Evolutionary conservation across 1,140 invertebrate species (phyloP).

Genomic region (Papilio dardanus): DNA sequence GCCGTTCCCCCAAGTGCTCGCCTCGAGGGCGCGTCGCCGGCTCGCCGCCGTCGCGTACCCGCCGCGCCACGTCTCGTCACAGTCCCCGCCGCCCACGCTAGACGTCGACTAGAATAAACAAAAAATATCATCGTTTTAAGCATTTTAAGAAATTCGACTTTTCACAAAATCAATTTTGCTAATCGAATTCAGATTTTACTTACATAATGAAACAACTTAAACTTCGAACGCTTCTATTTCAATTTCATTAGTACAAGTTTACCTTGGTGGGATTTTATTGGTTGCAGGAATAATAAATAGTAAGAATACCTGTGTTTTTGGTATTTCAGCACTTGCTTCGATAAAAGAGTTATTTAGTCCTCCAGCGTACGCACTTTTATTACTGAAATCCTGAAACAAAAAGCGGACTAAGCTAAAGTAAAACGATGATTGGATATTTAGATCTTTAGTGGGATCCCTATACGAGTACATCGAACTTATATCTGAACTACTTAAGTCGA

Average conservation of each 20-base stretch:
- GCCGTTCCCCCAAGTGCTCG: slow-evolving; percentile 73
- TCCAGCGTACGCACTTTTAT: slow-evolving; percentile 51
- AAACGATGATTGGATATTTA: no score
- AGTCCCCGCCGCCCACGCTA: slow-evolving; percentile 45
- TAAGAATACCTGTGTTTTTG: slow-evolving; percentile 52
- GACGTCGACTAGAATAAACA: slow-evolving; percentile 49
- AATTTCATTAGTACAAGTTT: no score
- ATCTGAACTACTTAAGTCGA: no score
- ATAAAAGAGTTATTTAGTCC: slow-evolving; percentile 49
- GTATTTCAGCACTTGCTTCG: slow-evolving; percentile 48
- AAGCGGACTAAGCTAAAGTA: not conserved
- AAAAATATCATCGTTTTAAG: no score
- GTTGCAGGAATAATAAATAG: no score
- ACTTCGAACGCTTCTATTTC: not conserved
- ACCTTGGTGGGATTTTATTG: no score
- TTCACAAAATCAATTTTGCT: no score
- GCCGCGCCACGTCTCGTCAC: slow-evolving; percentile 66
- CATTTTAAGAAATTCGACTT: no score
- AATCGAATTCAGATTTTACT: no score
- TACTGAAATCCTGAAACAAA: slow-evolving; percentile 53
- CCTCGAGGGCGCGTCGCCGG: slow-evolving; percentile 59
- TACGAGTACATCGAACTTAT: no score
- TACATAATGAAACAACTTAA: no score
- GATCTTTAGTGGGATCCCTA: no score
- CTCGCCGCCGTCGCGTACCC: slow-evolving; percentile 67